Evolutionary conservation across 2,888 invertebrate species (phyloP), one percentile per base, ranked within the genome.

Genomic region (Sturmia bella): DNA sequence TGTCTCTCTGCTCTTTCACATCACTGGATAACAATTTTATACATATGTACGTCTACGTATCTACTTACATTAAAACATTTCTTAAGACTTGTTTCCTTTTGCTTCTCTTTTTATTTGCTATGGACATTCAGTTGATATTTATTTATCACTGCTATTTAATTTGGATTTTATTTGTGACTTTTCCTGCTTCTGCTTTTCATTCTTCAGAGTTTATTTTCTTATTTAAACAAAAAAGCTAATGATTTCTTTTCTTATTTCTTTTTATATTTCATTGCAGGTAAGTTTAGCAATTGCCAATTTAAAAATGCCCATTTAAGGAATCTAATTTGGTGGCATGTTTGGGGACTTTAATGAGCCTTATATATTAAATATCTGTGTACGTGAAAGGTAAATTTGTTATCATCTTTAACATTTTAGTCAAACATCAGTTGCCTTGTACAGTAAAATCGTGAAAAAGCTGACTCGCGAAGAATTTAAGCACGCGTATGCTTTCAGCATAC

Each of bases 201-300:
- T n/a, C 9, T 32, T 32, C 13, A 32, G 19, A 17, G 39, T 68
- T 54, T 68, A 48, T 15, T 45, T 54, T 56, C 32, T 21, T 63
- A 45, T 66, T 43, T 13, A 59, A 76, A 75, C 54, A 57, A 61
- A 69, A 70, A 66, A 78, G 66, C 70, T 74, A 74, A 78, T 66
- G 52, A 43, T 59, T 57, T 45, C 11, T 56, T 64, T 70, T 56
- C 32, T 74, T 24, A 37, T 11, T n/a, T 27, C 41, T 52, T 32
- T 19, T 7, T 68, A 64, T 74, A 12, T 63, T 70, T 74, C 43
- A 45, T 78, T 82, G 1, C 24, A 82, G 78, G 82, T 82, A 78
- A 82, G 82, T 75, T 76, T 19, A 45, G 54, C 13, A 69, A 59
- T 21, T 17, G 37, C 32, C 21, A 73, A 59, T 61, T 56, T 54